Percentiles rank a stretch among this genome's conserved stretches.
Evolutionary conservation across 2,113 vertebrate genomes (phyloP).

Genomic region (Chlorodrepanis virens): DNA sequence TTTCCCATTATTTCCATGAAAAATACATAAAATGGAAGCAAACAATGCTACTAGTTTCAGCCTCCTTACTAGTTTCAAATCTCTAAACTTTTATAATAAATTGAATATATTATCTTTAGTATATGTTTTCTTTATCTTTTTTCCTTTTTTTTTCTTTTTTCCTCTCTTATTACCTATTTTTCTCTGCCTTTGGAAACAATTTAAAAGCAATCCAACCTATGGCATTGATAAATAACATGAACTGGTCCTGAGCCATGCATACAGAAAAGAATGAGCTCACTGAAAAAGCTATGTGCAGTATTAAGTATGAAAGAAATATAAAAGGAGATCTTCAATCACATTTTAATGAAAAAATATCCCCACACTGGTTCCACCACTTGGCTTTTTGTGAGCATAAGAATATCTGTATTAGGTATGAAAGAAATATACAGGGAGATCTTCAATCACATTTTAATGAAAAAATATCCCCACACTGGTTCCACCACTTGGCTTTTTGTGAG

Average conservation of each 20-base stretch:
- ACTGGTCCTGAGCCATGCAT: not conserved
- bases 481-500: not conserved
- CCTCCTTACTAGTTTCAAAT: not conserved
- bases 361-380: no score
- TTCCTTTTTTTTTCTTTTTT: not conserved
- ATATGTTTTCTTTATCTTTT: not conserved
- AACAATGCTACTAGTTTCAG: not conserved
- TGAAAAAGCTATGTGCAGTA: not conserved
- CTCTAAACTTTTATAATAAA: not conserved
- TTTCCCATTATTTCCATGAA: not conserved
- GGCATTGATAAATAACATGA: not conserved
- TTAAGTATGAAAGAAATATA: not conserved
- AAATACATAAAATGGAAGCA: not conserved
- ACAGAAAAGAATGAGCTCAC: not conserved
- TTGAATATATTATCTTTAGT: not conserved
- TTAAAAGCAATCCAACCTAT: not conserved
- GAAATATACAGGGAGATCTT: not conserved
- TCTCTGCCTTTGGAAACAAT: not conserved
- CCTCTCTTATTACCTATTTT: not conserved
- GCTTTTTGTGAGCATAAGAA: no score
- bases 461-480: no score
- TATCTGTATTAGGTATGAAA: not conserved
- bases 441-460: not conserved
- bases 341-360: not conserved
- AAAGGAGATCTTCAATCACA: not conserved